Evolutionary conservation across 1,140 invertebrate genomes (phyloP).

Genomic region (Homarus americanus): DNA sequence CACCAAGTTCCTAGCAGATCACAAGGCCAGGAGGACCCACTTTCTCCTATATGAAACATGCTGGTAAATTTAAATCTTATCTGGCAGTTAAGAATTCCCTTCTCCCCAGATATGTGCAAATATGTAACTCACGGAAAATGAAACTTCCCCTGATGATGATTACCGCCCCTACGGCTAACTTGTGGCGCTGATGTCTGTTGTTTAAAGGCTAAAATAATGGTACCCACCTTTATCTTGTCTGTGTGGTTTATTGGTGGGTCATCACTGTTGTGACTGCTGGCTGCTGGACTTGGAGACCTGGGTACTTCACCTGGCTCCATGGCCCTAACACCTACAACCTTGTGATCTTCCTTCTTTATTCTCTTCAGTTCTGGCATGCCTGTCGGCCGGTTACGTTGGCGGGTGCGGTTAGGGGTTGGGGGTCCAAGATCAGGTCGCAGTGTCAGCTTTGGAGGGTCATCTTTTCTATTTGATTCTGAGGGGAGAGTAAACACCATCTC

Average conservation of each 20-base stretch:
- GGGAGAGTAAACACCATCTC: not conserved
- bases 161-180: too few relatives aligned
- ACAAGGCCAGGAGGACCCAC: too few relatives aligned
- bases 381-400: conserved; percentile 39
- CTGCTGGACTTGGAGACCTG: conserved; percentile 47
- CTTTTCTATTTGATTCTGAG: conserved; percentile 61
- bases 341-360: conserved; percentile 55
- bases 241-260: conserved; percentile 54
- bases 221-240: conserved; percentile 46
- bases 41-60: too few relatives aligned
- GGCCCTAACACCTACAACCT: not conserved
- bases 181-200: too few relatives aligned
- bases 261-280: conserved; percentile 63
- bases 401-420: conserved; percentile 29
- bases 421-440: conserved; percentile 58
- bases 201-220: too few relatives aligned
- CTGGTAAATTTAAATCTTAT: too few relatives aligned
- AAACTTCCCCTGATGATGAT: too few relatives aligned
- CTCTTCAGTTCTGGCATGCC: conserved; percentile 66
- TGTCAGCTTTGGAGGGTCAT: conserved; percentile 72
- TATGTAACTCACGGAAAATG: too few relatives aligned
- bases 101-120: too few relatives aligned
- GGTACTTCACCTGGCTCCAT: conserved; percentile 63
- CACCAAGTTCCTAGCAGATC: too few relatives aligned
- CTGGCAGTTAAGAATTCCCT: too few relatives aligned